phyloP scores from a whole-genome alignment of 1,140 invertebrate genomes.

The Paraescarpia echinospica region DNA sequence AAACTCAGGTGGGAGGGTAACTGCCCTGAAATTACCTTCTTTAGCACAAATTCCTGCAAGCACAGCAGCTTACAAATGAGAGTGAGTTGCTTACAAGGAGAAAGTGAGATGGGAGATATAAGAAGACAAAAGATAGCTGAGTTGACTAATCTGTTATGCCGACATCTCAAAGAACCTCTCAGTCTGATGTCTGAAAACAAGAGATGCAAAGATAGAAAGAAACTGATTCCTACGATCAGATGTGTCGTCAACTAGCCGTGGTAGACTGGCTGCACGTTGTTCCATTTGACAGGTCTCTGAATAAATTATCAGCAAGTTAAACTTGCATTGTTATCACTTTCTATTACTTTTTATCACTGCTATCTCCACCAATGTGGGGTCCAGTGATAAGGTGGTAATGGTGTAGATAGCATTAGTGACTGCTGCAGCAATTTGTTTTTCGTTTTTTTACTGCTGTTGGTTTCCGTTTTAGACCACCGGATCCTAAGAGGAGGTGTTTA shows the following conservation, averaged over 20 bases:
- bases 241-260: background rate
- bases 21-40: background rate
- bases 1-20: background rate
- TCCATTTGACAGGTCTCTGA: background rate
- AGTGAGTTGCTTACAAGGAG: background rate
- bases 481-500: too few species aligned
- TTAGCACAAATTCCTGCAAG: background rate
- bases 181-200: background rate
- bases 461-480: background rate
- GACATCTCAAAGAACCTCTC: background rate
- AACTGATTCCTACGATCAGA: background rate
- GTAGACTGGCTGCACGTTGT: background rate
- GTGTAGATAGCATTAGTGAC: background rate
- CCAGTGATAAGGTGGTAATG: background rate
- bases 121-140: background rate
- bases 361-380: background rate
- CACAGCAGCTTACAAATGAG: background rate
- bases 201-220: background rate
- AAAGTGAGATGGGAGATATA: background rate
- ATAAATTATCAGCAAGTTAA: background rate
- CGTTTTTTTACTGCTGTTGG: background rate
- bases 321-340: background rate
- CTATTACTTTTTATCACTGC: background rate
- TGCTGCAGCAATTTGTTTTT: background rate
- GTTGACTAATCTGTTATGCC: background rate